Base-by-base conservation (phyloP, 2,797 vertebrate species). In the Coregonus sp. region DNA sequence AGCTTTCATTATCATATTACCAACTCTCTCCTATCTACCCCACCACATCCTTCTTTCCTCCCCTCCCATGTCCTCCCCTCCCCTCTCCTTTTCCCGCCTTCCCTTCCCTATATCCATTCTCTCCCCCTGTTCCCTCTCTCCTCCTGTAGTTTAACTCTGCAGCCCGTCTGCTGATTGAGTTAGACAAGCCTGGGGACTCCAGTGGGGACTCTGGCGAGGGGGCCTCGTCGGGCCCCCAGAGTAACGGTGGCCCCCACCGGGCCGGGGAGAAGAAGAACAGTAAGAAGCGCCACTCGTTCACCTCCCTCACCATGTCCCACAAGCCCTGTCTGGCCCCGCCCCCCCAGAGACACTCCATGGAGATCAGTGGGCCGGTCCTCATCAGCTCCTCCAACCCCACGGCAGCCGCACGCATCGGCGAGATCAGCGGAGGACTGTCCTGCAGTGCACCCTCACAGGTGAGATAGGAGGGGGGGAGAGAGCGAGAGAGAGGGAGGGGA, bases 361-460 rank as follows among this genome's bases (percentile, higher is more conserved):
- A 99, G 90, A 99, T 99, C 82, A 99, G 98, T n/a, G 97, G 98
- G 33, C 98, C 98, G 0, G 98, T 99, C 65, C 97, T 99, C 86
- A 98, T 99, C 93, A 99, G 98, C 91, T 99, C 98, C 88, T 98
- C 97, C 89, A 99, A 99, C 88, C 98, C 98, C 40, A 98, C 98
- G 0, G 98, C 98, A 0, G 98, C 98, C 0, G 98, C 98, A 0
- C 95, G 98, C 1, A 99, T 99, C 0, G 96, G 96, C 2, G 98
- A 99, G 88, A 94, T 99, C 82, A 96, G 95, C 0, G 98, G 98
- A 5, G 98, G 98, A 0, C 95, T 99, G 33, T 99, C 98, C 85
- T 98, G 97, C 86, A 99, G 97, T 75, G 97, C 98, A 75, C 98
- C 98, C 77, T 99, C 98, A 92, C 98, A 99, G 97, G 98, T 99